phyloP scores from a whole-genome alignment of 2,888 invertebrate genomes.

The Parascotia fuliginaria region DNA sequence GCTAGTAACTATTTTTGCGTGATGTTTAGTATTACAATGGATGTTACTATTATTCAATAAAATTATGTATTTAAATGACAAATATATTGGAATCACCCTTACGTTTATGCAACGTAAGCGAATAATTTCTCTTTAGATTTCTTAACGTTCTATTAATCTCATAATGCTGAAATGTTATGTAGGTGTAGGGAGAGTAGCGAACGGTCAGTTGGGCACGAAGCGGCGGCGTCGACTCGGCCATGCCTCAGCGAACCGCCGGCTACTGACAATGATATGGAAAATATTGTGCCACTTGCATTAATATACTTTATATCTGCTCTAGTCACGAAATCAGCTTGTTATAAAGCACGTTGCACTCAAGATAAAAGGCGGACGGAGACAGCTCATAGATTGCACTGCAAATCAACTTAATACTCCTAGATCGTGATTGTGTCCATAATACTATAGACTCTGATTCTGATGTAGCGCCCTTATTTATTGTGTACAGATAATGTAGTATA shows the following conservation, averaged over 20 bases:
- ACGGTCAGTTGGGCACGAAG: slow-evolving; percentile 66
- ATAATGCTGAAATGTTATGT: slow-evolving; percentile 53
- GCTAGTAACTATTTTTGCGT: slow-evolving; percentile 13
- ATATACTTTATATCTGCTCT: slow-evolving; percentile 46
- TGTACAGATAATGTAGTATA: slow-evolving; percentile 11
- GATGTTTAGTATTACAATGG: slow-evolving; percentile 14
- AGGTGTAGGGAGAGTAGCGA: slow-evolving; percentile 55
- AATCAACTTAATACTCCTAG: slow-evolving; percentile 40
- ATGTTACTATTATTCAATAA: slow-evolving; percentile 2
- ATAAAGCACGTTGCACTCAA: slow-evolving; percentile 46
- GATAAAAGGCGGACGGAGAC: slow-evolving; percentile 31
- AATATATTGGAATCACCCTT: slow-evolving; percentile 28
- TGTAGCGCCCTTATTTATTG: slow-evolving; percentile 18
- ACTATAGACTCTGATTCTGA: slow-evolving; percentile 1
- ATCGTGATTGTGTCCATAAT: slow-evolving; percentile 45
- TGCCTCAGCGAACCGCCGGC: slow-evolving; percentile 61
- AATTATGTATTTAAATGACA: slow-evolving; percentile 4
- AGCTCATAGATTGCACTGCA: slow-evolving; percentile 37
- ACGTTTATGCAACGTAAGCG: slow-evolving; percentile 13
- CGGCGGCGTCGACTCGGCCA: slow-evolving; percentile 51
- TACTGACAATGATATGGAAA: slow-evolving; percentile 58
- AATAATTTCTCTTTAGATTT: slow-evolving; percentile 19
- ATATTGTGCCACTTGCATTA: slow-evolving; percentile 58
- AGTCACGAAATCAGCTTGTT: slow-evolving; percentile 52
- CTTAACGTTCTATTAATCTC: slow-evolving; percentile 40